Evolutionary conservation across 2,888 invertebrate species (phyloP), one percentile per base, ranked within the genome.

Genomic region (Cataglyphis albicans): DNA sequence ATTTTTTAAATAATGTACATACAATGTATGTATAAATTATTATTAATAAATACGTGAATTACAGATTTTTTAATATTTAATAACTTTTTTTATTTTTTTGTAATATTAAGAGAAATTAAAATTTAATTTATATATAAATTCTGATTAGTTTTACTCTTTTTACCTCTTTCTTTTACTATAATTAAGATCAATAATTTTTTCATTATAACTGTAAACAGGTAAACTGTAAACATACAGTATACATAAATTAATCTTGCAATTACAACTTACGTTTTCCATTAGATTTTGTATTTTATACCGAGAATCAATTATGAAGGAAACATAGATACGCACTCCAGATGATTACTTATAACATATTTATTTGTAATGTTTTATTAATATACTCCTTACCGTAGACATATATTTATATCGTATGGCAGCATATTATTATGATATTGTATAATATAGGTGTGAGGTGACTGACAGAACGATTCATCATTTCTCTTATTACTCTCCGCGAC

Each of bases 351-450:
- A 92, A 92, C 91, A 90, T 92, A 92, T 92, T 92, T 92, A 92
- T 92, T 92, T 91, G 88, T 91, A 93, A 92, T 93, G 90, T 92
- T 92, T 92, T 92, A 92, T 85, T 92, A 91, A 92, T 92, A 92
- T 92, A 92, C 89, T 93, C 87, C 94, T 93, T 94, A 94, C 91
- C 91, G 91, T 93, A 94, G 93, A 94, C 92, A 89, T 93, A 93
- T 94, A 94, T 94, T 94, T 93, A 94, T 94, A 94, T 93, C 92
- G 92, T 92, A 94, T 94, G 94, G 94, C 94, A 94, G 94, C 94
- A 93, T 94, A 94, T 92, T 93, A 93, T 93, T 90, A 93, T 93
- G 93, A 94, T 93, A 94, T 92, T 93, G 92, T 94, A 92, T 94
- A 92, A 92, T 93, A 93, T 93, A 92, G 90, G 91, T 94, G 91